Conservation (phyloP, 2,113 vertebrate genomes). For the Geococcyx californianus region DNA sequence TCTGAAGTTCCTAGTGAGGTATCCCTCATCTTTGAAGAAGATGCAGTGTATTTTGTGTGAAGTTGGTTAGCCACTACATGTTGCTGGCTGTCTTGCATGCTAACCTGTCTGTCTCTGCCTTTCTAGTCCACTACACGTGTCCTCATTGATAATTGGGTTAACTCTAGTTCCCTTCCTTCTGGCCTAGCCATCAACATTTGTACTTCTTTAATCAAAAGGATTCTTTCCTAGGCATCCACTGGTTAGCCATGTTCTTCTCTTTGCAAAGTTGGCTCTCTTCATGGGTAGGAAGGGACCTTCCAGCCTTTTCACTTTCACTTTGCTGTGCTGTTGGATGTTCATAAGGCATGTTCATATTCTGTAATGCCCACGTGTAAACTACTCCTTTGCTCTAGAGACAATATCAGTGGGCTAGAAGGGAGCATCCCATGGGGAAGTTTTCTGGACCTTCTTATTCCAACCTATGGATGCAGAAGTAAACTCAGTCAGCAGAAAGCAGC, state of each 20-base stretch:
- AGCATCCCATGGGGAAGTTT: fast-evolving
- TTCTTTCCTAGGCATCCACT: neutral
- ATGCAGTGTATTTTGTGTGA: neutral
- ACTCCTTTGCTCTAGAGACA: neutral
- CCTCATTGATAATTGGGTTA: neutral
- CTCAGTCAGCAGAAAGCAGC: neutral
- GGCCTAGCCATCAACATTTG: neutral
- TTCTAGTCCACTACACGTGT: neutral
- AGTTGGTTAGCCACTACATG: neutral
- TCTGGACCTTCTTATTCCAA: neutral
- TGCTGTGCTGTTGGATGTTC: neutral
- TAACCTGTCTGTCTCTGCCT: neutral
- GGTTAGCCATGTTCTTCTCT: neutral
- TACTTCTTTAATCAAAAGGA: neutral
- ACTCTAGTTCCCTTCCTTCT: neutral
- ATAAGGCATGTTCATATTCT: neutral
- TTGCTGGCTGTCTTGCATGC: neutral
- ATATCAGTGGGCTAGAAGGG: neutral
- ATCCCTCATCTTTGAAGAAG: neutral
- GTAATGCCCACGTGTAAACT: neutral
- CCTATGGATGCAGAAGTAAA: neutral
- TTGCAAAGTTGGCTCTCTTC: neutral
- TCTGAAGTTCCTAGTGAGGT: neutral
- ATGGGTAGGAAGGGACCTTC: too few species aligned
- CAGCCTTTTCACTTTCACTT: neutral